Conservation (phyloP, 2,888 invertebrate species). For the Cordilura impudica region DNA sequence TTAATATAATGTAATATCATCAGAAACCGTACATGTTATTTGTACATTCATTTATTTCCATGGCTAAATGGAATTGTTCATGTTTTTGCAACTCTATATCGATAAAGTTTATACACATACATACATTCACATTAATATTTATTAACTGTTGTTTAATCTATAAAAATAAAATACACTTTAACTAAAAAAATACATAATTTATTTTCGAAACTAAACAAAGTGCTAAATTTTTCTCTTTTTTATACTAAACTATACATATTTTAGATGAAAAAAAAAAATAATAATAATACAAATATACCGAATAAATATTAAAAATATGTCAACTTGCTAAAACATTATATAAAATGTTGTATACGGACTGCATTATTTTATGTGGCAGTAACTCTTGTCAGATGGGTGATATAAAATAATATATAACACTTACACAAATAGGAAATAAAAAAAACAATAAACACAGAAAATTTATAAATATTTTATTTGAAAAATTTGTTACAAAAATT, state of each 20-base stretch:
- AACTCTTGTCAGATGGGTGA: slow-evolving; percentile 79
- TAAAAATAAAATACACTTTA: slow-evolving; percentile 65
- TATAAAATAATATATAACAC: slow-evolving; percentile 58
- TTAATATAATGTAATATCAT: too few species aligned
- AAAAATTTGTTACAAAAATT: too few species aligned
- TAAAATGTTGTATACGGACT: slow-evolving; percentile 16
- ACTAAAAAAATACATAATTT: slow-evolving; percentile 66
- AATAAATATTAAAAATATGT: not conserved
- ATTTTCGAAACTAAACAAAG: slow-evolving; percentile 48
- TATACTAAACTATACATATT: slow-evolving; percentile 28
- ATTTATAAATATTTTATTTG: not conserved
- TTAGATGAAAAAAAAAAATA: not conserved
- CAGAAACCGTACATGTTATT: not conserved
- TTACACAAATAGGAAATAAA: not conserved
- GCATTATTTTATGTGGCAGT: slow-evolving; percentile 65
- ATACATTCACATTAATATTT: slow-evolving; percentile 16
- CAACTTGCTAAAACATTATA: not conserved
- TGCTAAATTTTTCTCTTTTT: slow-evolving; percentile 51
- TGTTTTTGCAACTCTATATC: not conserved
- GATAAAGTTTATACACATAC: not conserved
- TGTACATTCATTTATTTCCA: not conserved
- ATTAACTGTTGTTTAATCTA: slow-evolving; percentile 46
- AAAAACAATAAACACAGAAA: not conserved
- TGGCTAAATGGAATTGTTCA: not conserved
- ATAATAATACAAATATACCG: not conserved